Conservation (phyloP, 2,888 invertebrate genomes). For the Liposcelis brunnea region DNA sequence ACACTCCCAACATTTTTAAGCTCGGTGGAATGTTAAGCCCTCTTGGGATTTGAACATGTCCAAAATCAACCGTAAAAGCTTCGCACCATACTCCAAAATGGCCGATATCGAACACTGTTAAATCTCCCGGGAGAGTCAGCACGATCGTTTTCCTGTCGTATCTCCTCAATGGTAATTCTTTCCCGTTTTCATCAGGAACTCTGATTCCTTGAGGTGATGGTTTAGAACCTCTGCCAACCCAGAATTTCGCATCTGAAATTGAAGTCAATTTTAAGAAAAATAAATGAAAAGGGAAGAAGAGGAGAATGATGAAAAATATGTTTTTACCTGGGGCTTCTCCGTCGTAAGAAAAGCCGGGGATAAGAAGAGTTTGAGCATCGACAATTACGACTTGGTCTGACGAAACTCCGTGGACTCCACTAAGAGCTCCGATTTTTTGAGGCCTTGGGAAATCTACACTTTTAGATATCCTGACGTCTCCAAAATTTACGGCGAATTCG, state of each 20-base stretch:
- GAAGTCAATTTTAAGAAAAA: constrained; percentile 8
- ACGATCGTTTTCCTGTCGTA: constrained; percentile 81
- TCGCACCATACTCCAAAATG: constrained; percentile 90
- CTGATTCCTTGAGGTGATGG: constrained; percentile 69
- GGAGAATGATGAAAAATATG: not conserved
- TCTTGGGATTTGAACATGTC: constrained; percentile 61
- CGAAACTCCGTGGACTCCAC: constrained; percentile 65
- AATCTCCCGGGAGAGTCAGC: constrained; percentile 69
- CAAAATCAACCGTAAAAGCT: constrained; percentile 83
- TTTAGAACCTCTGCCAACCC: constrained; percentile 70
- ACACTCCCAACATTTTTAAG: constrained; percentile 81
- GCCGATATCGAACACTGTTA: constrained; percentile 82
- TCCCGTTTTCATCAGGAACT: constrained; percentile 84
- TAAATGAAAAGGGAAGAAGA: not conserved
- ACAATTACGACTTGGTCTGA: constrained; percentile 80
- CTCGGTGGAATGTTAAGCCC: constrained; percentile 73
- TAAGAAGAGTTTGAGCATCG: constrained; percentile 79
- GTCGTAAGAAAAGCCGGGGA: constrained; percentile 82
- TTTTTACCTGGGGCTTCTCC: constrained; percentile 75
- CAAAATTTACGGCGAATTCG: constrained; percentile 79
- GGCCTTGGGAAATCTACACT: constrained; percentile 68
- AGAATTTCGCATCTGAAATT: constrained; percentile 74
- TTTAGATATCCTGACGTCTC: constrained; percentile 63
- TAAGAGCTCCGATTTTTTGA: constrained; percentile 55
- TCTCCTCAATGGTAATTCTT: constrained; percentile 54